Conservation (phyloP, 1,140 invertebrate genomes). For the Daktulosphaira vitifoliae region DNA sequence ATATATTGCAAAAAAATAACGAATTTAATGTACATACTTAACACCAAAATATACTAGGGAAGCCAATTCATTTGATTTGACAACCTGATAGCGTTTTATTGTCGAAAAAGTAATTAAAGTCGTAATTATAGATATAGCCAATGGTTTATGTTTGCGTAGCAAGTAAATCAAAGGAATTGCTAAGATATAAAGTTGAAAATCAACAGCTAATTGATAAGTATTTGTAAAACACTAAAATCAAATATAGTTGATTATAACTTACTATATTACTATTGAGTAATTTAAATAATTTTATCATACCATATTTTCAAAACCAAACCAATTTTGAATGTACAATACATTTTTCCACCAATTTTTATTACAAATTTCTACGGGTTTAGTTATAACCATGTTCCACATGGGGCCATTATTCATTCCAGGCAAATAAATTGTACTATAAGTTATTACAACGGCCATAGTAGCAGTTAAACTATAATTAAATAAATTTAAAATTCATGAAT, state of each 20-base stretch:
- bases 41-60: constrained; percentile 57
- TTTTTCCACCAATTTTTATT: constrained; percentile 61
- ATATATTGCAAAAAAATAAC: neutral
- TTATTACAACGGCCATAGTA: constrained; percentile 49
- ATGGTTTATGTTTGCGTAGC: constrained; percentile 49
- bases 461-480: constrained; percentile 48
- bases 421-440: constrained; percentile 54
- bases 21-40: constrained; percentile 45
- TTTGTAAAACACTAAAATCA: constrained; percentile 56
- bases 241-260: constrained; percentile 28
- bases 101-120: constrained; percentile 51
- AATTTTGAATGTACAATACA: constrained; percentile 59
- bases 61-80: constrained; percentile 51
- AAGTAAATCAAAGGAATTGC: constrained; percentile 62
- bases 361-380: constrained; percentile 52
- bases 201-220: constrained; percentile 64
- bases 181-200: constrained; percentile 70
- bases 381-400: constrained; percentile 53
- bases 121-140: constrained; percentile 45
- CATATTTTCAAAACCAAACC: constrained; percentile 61
- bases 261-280: no score
- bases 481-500: neutral
- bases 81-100: constrained; percentile 52
- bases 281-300: constrained; percentile 46
- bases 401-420: constrained; percentile 51